Base-by-base conservation (phyloP, 2,797 vertebrate genomes). In the Varecia variegata region DNA sequence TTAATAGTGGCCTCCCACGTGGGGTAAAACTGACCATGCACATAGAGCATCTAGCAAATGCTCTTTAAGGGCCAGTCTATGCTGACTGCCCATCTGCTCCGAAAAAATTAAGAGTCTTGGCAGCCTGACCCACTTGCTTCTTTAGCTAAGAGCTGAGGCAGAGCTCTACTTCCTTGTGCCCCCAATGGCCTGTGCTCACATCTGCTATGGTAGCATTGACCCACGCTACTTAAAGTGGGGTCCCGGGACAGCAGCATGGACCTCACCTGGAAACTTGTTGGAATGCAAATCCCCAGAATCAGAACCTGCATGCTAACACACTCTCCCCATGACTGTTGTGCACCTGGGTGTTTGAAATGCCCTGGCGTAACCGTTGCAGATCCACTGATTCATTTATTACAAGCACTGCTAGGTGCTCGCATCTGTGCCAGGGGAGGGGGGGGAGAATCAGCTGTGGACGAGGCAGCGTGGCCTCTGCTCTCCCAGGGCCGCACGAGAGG, bases 381-480 rank as follows among this genome's bases (percentile, higher is more conserved):
- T 54, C 35, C 43, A 20, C 7, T 21, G 27, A 62, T 30, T 79
- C 23, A 9, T 7, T 50, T 30, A 15, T 18, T 47, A 58, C 3
- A 10, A 11, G 5, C 0, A 1, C 23, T 45, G 5, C 50, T 65
- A 1, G 0, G 79, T 12, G 47, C 47, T 85, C 45, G 0, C 13
- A 4, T 32, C 15, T 38, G 40, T 50, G 47, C 67, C 7, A 4
- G 56, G 32, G 7, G 32, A 8, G 32, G 23, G 27, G 54, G 65
- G 25, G 4, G 54, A 20, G 40, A 7, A 12, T 86, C 27, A 1
- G 8, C 32, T 3, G 65, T 3, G 6, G 45, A 18, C 7, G 52
- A 38, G n/a, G 11, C 40, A 17, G 4, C 3, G 1, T 12, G 45
- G 38, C 35, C 89, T 82, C 23, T 35, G 43, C 3, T 43, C 65